Evolutionary conservation across 92 coral and sea anemone species (phyloP).

Genomic region (Galaxea fascicularis): DNA sequence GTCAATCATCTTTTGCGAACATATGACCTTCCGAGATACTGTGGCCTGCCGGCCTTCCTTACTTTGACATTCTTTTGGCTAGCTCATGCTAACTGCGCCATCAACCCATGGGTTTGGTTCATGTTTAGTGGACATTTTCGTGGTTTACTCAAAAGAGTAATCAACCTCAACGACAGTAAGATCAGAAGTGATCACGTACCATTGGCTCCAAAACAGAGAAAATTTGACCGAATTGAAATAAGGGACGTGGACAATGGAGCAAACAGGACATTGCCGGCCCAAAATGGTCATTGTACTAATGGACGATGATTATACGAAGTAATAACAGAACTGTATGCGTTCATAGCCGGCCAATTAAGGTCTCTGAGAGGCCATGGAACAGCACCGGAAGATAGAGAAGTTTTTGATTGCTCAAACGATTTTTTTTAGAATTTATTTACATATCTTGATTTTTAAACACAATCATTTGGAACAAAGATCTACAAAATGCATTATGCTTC

Average conservation of each 20-base stretch:
- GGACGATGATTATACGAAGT: neutral
- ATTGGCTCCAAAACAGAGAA: neutral
- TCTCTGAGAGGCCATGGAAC: too few relatives aligned
- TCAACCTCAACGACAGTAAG: neutral
- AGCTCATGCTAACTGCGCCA: conserved; percentile 75
- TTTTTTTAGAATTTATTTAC: too few relatives aligned
- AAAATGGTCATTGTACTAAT: neutral
- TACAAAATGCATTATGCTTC: too few relatives aligned
- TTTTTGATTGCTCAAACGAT: too few relatives aligned
- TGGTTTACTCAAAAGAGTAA: conserved; percentile 3
- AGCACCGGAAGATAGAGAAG: too few relatives aligned
- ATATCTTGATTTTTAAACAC: too few relatives aligned
- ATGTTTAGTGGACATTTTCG: conserved; percentile 48
- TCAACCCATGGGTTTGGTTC: conserved; percentile 67
- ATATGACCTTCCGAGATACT: conserved; percentile 42
- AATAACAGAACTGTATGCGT: neutral
- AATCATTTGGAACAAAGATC: too few relatives aligned
- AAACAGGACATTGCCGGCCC: neutral
- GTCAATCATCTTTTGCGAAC: conserved; percentile 64
- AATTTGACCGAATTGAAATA: neutral
- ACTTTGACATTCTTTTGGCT: conserved; percentile 47
- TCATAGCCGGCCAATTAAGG: neutral
- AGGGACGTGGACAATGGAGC: neutral
- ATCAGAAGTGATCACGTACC: conserved; percentile 17
- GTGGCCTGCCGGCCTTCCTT: conserved; percentile 55